Evolutionary conservation across 1,140 invertebrate species (phyloP).

Genomic region (Acromyrmex charruanus): DNA sequence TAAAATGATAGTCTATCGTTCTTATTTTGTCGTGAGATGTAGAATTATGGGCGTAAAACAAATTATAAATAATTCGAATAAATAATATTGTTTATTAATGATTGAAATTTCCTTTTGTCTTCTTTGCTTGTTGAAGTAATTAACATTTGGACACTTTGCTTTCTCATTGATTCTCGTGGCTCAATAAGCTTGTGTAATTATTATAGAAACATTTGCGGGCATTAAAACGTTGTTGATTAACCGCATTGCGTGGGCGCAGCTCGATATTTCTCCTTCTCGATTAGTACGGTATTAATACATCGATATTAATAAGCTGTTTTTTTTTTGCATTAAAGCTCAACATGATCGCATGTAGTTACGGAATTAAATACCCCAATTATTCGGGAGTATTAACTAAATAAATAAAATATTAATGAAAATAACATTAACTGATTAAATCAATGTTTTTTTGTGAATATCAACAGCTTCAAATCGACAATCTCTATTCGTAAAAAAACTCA

Average conservation of each 20-base stretch:
- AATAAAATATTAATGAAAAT: not conserved
- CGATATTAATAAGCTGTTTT: slow-evolving; percentile 44
- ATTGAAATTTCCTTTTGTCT: not conserved
- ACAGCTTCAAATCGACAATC: not conserved
- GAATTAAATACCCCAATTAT: not conserved
- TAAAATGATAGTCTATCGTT: not conserved
- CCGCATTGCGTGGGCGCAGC: slow-evolving; percentile 4
- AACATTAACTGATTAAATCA: not conserved
- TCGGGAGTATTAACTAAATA: not conserved
- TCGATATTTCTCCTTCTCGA: slow-evolving; percentile 50
- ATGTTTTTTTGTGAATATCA: not conserved
- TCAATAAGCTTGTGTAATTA: slow-evolving; percentile 30
- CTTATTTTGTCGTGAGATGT: not conserved
- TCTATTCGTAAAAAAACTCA: not conserved
- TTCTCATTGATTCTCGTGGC: not conserved
- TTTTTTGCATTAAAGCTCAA: slow-evolving; percentile 3
- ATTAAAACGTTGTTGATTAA: slow-evolving; percentile 29
- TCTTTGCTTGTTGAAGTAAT: not conserved
- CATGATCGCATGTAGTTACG: not conserved
- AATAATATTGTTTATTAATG: not conserved
- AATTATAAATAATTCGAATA: not conserved
- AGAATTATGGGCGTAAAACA: not conserved
- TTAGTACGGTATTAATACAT: slow-evolving; percentile 38
- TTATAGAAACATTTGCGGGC: not conserved
- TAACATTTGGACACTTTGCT: slow-evolving; percentile 4